A percentile compares a stretch with the other conserved stretches of the same genome.
Evolutionary conservation across 23 tunicate genomes (phyloP).

Genomic region (Trididemnum miniatum): DNA sequence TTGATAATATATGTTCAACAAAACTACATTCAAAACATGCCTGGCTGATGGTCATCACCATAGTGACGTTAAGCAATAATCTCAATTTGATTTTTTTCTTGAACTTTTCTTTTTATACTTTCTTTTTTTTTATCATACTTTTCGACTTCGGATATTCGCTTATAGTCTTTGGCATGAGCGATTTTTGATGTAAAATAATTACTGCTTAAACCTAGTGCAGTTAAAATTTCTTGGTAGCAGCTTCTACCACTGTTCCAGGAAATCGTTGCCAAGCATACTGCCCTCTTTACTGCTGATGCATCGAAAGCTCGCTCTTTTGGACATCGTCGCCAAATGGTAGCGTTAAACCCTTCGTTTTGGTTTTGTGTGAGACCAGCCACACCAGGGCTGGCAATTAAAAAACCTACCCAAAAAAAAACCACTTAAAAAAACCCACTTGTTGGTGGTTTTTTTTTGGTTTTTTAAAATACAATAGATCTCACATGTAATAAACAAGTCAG

Average conservation of each 20-base stretch:
- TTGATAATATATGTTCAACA: background rate
- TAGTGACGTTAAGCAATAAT: background rate
- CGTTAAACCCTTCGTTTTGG: background rate
- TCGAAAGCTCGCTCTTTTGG: conserved; percentile 13
- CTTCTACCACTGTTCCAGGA: conserved; percentile 9
- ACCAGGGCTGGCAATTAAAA: too few relatives aligned
- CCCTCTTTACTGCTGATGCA: conserved; percentile 1
- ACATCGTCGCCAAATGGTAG: conserved; percentile 2
- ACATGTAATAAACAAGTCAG: too few relatives aligned
- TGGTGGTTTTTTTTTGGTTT: too few relatives aligned
- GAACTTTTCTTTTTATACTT: background rate
- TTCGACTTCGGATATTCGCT: background rate
- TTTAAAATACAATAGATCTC: too few relatives aligned
- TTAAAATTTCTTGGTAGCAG: background rate
- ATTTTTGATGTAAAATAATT: background rate
- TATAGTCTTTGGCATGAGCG: background rate
- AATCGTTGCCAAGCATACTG: background rate
- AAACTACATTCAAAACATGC: background rate
- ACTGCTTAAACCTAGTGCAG: background rate
- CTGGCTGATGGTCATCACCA: background rate
- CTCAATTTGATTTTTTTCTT: background rate
- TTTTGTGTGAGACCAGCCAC: conserved; percentile 23
- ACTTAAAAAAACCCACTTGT: too few relatives aligned
- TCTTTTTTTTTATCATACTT: background rate
- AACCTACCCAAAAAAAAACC: background rate